phyloP scores from a whole-genome alignment of 2,888 invertebrate species.

The Sinopyrophorus schimmeli region DNA sequence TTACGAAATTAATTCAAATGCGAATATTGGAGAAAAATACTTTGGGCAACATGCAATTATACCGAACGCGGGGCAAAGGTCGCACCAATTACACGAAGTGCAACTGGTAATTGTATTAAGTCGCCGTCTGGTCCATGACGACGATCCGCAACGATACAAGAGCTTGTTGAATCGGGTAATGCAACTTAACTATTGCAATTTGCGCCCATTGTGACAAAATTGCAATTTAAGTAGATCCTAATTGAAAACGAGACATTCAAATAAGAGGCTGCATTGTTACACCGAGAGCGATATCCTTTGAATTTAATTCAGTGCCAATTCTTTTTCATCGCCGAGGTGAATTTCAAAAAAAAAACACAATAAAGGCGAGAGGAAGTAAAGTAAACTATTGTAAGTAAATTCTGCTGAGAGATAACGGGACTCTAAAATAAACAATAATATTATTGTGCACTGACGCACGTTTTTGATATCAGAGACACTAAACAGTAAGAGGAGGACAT shows the following conservation, averaged over 20 bases:
- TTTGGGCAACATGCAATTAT: too few relatives aligned
- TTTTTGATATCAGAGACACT: slow-evolving; percentile 25
- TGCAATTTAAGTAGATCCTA: slow-evolving; percentile 35
- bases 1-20: too few relatives aligned
- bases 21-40: too few relatives aligned
- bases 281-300: slow-evolving; percentile 1
- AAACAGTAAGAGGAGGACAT: slow-evolving; percentile 22
- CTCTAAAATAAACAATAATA: slow-evolving; percentile 30
- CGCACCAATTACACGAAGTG: slow-evolving; percentile 51
- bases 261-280: slow-evolving; percentile 7
- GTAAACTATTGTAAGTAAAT: slow-evolving; percentile 10
- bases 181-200: slow-evolving; percentile 49
- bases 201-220: slow-evolving; percentile 44
- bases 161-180: slow-evolving; percentile 44
- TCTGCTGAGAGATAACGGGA: slow-evolving; percentile 15
- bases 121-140: slow-evolving; percentile 51
- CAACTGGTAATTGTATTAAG: slow-evolving; percentile 51
- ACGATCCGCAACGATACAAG: slow-evolving; percentile 41
- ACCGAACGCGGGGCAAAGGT: slow-evolving; percentile 47
- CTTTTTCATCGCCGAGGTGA: background rate
- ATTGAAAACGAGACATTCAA: slow-evolving; percentile 38
- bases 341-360: background rate
- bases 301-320: slow-evolving; percentile 1
- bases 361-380: background rate
- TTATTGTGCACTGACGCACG: slow-evolving; percentile 27